A percentile compares a stretch with the other conserved stretches of the same genome.
phyloP scores from a whole-genome alignment of 1,140 invertebrate species.

The Pachyrhynchus sulphureomaculatus region DNA sequence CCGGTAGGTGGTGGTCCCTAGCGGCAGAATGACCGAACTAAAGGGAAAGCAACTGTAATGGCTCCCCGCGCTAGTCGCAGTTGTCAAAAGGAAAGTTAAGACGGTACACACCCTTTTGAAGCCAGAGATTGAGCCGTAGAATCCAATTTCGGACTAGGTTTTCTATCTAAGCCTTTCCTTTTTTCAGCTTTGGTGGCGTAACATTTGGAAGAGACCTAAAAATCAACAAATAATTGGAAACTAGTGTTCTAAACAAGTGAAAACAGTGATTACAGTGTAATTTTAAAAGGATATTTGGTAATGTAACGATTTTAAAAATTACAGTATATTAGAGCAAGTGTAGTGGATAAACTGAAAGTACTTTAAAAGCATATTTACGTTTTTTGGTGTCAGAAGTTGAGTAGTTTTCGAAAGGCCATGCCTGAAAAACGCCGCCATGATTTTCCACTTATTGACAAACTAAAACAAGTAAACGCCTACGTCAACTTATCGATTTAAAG shows the following conservation, averaged over 20 bases:
- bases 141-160: conserved; percentile 59
- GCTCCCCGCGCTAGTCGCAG: conserved; percentile 43
- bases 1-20: conserved; percentile 41
- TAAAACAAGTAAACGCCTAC: conserved; percentile 39
- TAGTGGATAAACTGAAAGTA: conserved; percentile 5
- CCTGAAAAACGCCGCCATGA: conserved; percentile 63
- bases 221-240: conserved; percentile 16
- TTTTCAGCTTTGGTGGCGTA: conserved; percentile 50
- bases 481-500: conserved; percentile 12
- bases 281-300: conserved; percentile 2
- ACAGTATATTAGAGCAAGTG: conserved; percentile 8
- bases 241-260: conserved; percentile 29
- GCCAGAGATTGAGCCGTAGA: conserved; percentile 58
- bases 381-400: conserved; percentile 38
- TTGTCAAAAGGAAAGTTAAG: conserved; percentile 40
- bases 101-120: conserved; percentile 58
- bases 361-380: conserved; percentile 44
- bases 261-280: conserved; percentile 19
- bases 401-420: conserved; percentile 54
- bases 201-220: conserved; percentile 28
- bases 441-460: conserved; percentile 40
- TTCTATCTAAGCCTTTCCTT: conserved; percentile 57
- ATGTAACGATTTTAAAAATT: conserved; percentile 11
- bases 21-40: conserved; percentile 21
- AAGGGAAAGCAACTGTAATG: conserved; percentile 42